Evolutionary conservation across 1,140 invertebrate genomes (phyloP).

Genomic region (Ceratitis capitata): DNA sequence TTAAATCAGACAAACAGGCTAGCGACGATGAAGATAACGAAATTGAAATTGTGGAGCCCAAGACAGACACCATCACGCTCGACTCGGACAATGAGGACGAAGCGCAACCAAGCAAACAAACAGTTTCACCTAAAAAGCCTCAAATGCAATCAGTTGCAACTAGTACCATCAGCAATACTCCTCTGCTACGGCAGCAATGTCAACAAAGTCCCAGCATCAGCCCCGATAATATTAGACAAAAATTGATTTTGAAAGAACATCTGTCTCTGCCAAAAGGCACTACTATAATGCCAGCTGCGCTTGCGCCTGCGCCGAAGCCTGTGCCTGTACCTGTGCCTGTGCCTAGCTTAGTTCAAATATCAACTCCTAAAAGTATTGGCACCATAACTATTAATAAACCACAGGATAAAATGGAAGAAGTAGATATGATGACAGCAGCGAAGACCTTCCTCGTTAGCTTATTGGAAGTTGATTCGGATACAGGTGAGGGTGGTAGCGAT

Average conservation of each 20-base stretch:
- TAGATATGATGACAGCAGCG: conserved; percentile 56
- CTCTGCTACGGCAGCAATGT: background rate
- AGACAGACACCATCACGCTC: conserved; percentile 62
- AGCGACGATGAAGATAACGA: conserved; percentile 64
- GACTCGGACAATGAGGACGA: conserved; percentile 64
- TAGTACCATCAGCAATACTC: background rate
- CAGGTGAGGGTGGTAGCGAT: conserved; percentile 31
- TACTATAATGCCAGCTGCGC: background rate
- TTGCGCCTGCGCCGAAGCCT: background rate
- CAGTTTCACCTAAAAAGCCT: background rate
- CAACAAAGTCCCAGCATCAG: too few species aligned
- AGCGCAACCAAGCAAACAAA: conserved; percentile 48
- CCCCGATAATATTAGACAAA: background rate
- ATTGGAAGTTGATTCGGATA: conserved; percentile 58
- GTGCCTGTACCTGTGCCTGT: background rate
- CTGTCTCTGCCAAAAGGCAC: background rate
- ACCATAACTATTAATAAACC: too few species aligned
- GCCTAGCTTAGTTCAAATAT: background rate
- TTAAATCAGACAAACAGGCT: conserved; percentile 61
- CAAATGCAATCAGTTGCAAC: background rate
- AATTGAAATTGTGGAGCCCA: conserved; percentile 64
- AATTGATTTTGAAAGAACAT: background rate
- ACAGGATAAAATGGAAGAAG: conserved; percentile 30
- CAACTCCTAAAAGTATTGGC: background rate
- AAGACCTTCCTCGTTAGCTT: conserved; percentile 58